phyloP scores from a whole-genome alignment of 2,888 invertebrate genomes.

The Eupithecia subfuscata region DNA sequence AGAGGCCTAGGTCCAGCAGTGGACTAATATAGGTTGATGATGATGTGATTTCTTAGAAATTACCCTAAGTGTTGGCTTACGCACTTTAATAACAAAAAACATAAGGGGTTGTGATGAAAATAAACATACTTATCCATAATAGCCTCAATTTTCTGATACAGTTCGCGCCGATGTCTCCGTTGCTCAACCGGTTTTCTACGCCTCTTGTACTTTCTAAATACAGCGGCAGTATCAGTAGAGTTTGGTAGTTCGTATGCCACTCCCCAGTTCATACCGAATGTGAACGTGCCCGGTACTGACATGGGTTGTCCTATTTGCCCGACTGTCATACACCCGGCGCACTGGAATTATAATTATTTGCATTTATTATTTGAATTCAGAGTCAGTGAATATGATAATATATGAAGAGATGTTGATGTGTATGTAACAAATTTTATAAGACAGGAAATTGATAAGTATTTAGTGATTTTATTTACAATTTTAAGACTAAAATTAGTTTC shows the following conservation, averaged over 20 bases:
- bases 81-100: too few relatives aligned
- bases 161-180: constrained; percentile 86
- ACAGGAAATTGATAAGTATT: neutral
- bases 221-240: constrained; percentile 73
- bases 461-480: neutral
- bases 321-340: constrained; percentile 86
- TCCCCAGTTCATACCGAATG: constrained; percentile 89
- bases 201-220: constrained; percentile 54
- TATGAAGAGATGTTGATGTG: neutral
- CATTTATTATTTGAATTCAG: neutral
- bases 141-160: constrained; percentile 87
- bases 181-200: constrained; percentile 75
- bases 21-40: too few relatives aligned
- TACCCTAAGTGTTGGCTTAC: too few relatives aligned
- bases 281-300: constrained; percentile 81
- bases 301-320: constrained; percentile 77
- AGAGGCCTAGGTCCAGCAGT: too few relatives aligned
- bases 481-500: neutral
- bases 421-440: neutral
- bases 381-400: neutral
- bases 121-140: constrained; percentile 84
- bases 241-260: constrained; percentile 87
- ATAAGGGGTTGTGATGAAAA: neutral
- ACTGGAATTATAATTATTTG: constrained; percentile 50
- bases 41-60: too few relatives aligned